phyloP scores from a whole-genome alignment of 2,888 invertebrate genomes.

The Noctua janthina region DNA sequence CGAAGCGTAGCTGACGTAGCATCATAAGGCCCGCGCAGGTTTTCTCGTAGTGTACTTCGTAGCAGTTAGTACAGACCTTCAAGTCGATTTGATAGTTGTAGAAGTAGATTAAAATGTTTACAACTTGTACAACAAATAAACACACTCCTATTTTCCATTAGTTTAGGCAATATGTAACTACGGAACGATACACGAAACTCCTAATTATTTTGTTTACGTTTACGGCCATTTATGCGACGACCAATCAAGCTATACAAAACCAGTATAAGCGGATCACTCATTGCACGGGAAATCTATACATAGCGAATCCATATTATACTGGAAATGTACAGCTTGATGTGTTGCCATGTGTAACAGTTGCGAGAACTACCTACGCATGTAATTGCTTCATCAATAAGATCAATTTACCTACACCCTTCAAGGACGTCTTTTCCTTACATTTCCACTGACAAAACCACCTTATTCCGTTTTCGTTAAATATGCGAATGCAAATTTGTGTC shows the following conservation, averaged over 20 bases:
- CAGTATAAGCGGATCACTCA: no score
- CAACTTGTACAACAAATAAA: not conserved
- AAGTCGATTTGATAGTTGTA: not conserved
- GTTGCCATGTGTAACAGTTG: no score
- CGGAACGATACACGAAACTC: not conserved
- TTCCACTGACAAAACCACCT: not conserved
- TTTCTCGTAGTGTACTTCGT: conserved; percentile 19
- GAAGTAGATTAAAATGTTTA: not conserved
- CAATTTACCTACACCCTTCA: not conserved
- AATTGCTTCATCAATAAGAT: conserved; percentile 16
- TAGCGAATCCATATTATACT: no score
- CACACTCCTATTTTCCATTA: not conserved
- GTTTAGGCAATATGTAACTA: not conserved
- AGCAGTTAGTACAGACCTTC: conserved; percentile 1
- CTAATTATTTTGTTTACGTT: conserved; percentile 4
- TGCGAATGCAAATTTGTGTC: conserved; percentile 18
- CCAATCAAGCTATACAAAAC: no score
- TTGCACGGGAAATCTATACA: no score
- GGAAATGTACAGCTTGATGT: no score
- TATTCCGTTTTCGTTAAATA: conserved; percentile 2
- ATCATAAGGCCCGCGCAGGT: not conserved
- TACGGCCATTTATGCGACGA: not conserved
- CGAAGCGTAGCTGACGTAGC: conserved; percentile 15
- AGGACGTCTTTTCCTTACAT: not conserved
- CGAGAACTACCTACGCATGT: conserved; percentile 1